Conservation (phyloP, 2,113 vertebrate genomes). For the Cololabis saira region DNA sequence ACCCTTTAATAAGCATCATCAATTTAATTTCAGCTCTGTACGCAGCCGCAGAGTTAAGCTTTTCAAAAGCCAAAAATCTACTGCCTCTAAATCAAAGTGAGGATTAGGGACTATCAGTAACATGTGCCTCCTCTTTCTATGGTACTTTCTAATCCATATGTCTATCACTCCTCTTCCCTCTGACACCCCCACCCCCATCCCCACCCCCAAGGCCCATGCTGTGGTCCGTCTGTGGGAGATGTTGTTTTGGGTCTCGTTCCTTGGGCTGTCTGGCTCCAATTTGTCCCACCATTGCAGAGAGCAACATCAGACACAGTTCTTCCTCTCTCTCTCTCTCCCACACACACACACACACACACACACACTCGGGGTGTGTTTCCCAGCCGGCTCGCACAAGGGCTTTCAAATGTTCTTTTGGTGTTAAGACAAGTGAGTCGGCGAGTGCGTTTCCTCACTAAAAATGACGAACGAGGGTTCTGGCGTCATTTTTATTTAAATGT, state of each 20-base stretch:
- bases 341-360: background rate
- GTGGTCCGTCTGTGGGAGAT: conserved; percentile 79
- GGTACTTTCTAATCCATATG: conserved; percentile 66
- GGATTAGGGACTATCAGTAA: conserved; percentile 68
- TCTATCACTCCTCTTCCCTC: conserved; percentile 52
- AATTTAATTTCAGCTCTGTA: conserved; percentile 68
- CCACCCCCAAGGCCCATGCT: conserved; percentile 66
- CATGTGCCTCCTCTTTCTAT: conserved; percentile 63
- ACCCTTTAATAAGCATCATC: conserved; percentile 62
- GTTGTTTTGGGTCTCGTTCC: conserved; percentile 79
- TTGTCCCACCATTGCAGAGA: conserved; percentile 80
- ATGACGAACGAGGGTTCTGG: background rate
- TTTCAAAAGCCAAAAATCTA: conserved; percentile 65
- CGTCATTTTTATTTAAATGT: no score
- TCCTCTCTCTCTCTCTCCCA: conserved; percentile 39
- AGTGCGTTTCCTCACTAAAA: conserved; percentile 18
- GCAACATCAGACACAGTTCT: conserved; percentile 77
- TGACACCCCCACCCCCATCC: conserved; percentile 42
- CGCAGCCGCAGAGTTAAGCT: conserved; percentile 51
- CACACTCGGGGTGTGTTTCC: conserved; percentile 67
- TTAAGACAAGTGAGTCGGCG: conserved; percentile 4
- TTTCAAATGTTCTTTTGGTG: conserved; percentile 30
- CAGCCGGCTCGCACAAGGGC: conserved; percentile 45
- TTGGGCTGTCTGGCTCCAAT: conserved; percentile 84
- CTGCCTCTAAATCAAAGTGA: conserved; percentile 67